Conservation (phyloP, 2,797 vertebrate genomes). For the Enteromius radiatus region DNA sequence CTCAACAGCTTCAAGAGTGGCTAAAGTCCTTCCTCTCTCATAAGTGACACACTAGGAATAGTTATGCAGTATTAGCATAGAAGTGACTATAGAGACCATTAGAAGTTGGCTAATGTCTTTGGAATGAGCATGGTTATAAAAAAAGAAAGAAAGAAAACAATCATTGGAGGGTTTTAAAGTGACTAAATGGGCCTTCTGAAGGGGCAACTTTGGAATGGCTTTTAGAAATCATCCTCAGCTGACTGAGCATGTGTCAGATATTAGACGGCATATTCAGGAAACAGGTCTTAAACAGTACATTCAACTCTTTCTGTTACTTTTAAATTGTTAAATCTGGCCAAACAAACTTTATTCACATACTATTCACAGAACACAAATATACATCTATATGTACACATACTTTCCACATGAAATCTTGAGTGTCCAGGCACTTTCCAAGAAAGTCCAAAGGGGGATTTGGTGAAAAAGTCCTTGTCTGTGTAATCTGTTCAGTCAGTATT, state of each 20-base stretch:
- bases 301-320: conserved; percentile 73
- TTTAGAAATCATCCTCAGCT: conserved; percentile 60
- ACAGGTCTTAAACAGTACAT: conserved; percentile 79
- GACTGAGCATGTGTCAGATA: conserved; percentile 57
- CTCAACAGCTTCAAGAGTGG: conserved; percentile 62
- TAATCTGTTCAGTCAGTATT: neutral
- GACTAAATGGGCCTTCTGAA: conserved; percentile 48
- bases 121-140: conserved; percentile 58
- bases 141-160: conserved; percentile 57
- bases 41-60: conserved; percentile 57
- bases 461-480: conserved; percentile 1
- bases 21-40: conserved; percentile 70
- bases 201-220: conserved; percentile 59
- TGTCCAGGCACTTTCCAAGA: conserved; percentile 78
- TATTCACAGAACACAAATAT: conserved; percentile 83
- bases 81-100: conserved; percentile 41
- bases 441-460: conserved; percentile 43
- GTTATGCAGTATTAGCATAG: conserved; percentile 48
- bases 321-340: conserved; percentile 69
- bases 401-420: conserved; percentile 67
- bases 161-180: conserved; percentile 55
- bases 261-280: conserved; percentile 65
- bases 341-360: conserved; percentile 82
- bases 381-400: conserved; percentile 81
- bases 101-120: conserved; percentile 60